phyloP scores from a whole-genome alignment of 1,140 invertebrate genomes.

The Manduca sexta region DNA sequence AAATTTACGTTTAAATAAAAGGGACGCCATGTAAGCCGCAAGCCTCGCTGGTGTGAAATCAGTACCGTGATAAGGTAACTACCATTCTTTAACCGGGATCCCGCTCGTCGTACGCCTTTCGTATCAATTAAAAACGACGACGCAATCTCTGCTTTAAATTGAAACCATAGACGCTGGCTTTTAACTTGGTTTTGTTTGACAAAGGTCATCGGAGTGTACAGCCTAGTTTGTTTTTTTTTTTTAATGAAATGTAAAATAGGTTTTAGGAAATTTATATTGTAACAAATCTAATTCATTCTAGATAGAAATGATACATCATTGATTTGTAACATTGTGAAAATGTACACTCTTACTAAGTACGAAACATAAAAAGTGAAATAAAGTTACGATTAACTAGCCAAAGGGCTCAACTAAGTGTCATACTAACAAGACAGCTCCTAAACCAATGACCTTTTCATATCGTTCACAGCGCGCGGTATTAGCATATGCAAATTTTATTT shows the following conservation, averaged over 20 bases:
- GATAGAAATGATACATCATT: not conserved
- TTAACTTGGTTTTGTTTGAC: too few species aligned
- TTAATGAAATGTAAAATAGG: not conserved
- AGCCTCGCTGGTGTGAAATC: conserved; percentile 53
- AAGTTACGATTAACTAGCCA: too few species aligned
- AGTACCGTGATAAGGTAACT: conserved; percentile 64
- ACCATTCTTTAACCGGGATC: conserved; percentile 54
- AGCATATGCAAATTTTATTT: too few species aligned
- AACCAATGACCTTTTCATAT: too few species aligned
- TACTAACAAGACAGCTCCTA: too few species aligned
- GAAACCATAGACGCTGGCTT: conserved; percentile 5
- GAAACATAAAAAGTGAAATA: too few species aligned
- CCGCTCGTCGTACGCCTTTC: conserved; percentile 17
- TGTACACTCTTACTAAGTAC: too few species aligned
- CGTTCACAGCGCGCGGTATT: too few species aligned
- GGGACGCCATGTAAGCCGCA: conserved; percentile 30
- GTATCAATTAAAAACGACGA: conserved; percentile 62
- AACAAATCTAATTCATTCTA: not conserved
- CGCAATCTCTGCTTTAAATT: conserved; percentile 43
- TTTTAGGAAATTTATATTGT: too few species aligned
- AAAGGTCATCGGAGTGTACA: not conserved
- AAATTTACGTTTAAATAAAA: too few species aligned
- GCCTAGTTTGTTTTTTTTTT: not conserved
- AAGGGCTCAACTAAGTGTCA: too few species aligned
- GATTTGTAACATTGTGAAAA: too few species aligned